Conservation (phyloP, 2,113 vertebrate genomes). For the Myotis lucifugus region DNA sequence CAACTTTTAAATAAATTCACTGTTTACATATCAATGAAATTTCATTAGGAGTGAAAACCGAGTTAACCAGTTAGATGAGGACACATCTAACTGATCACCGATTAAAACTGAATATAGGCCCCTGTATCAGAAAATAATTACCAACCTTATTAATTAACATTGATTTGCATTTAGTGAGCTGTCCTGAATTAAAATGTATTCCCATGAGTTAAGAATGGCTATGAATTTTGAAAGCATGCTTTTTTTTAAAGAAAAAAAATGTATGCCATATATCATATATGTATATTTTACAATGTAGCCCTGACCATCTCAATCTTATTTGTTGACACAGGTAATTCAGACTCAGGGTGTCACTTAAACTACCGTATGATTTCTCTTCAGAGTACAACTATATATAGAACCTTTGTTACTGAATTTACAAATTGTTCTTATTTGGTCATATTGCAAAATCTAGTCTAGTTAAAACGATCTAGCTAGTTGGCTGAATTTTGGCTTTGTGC, state of each 20-base stretch:
- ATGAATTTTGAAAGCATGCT: background rate
- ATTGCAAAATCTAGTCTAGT: background rate
- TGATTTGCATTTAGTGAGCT: slow-evolving; percentile 47
- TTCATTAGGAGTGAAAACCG: background rate
- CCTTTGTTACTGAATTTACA: background rate
- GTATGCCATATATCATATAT: background rate
- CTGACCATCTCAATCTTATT: background rate
- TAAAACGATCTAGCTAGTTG: background rate
- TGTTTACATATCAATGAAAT: slow-evolving; percentile 1
- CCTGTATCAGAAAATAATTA: slow-evolving; percentile 8
- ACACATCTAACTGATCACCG: background rate
- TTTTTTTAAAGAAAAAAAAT: background rate
- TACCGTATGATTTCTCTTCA: background rate
- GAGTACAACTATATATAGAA: background rate
- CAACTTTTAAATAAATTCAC: background rate
- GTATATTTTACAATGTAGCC: background rate
- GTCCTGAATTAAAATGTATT: slow-evolving; percentile 37
- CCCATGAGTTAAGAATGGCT: background rate
- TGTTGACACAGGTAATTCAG: background rate
- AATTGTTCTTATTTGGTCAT: slow-evolving; percentile 2
- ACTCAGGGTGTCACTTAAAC: background rate
- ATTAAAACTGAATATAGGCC: background rate
- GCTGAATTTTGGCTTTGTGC: slow-evolving; percentile 11
- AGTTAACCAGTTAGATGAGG: background rate
- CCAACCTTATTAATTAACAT: slow-evolving; percentile 6